Evolutionary conservation across 2,888 invertebrate genomes (phyloP).

Genomic region (Philereme transversata): DNA sequence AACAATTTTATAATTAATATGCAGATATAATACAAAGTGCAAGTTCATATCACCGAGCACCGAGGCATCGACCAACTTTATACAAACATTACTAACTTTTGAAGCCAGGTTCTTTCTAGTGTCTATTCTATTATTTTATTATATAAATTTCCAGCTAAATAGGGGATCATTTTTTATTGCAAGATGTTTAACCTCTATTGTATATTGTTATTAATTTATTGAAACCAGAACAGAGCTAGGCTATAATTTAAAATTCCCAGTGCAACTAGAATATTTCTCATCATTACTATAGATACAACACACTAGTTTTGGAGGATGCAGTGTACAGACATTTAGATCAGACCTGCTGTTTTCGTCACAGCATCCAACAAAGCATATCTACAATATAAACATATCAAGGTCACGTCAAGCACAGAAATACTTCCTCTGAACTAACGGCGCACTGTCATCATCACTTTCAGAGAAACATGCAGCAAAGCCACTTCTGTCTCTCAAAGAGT

Average conservation of each 20-base stretch:
- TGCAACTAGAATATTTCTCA: conserved; percentile 25
- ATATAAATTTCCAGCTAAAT: conserved; percentile 14
- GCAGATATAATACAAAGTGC: conserved; percentile 42
- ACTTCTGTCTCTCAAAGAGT: conserved; percentile 66
- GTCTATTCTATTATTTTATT: conserved; percentile 7
- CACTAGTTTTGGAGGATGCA: conserved; percentile 8
- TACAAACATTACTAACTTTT: conserved; percentile 35
- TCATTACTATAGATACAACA: conserved; percentile 11
- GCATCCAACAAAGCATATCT: conserved; percentile 23
- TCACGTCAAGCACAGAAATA: conserved; percentile 59
- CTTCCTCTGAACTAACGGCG: conserved; percentile 62
- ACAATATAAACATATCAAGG: conserved; percentile 28
- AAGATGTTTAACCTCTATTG: conserved; percentile 4
- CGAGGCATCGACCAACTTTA: conserved; percentile 52
- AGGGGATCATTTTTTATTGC: conserved; percentile 5
- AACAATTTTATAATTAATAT: conserved; percentile 28
- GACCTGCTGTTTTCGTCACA: conserved; percentile 27
- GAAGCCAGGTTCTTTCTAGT: conserved; percentile 25
- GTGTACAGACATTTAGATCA: conserved; percentile 15
- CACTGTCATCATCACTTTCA: conserved; percentile 74
- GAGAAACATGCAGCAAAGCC: conserved; percentile 75
- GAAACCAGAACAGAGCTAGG: conserved; percentile 13
- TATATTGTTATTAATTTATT: conserved; percentile 11
- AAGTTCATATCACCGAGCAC: conserved; percentile 16
- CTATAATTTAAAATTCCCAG: conserved; percentile 8